These are phyloP conservation scores for Diarsia mendica DNA, from an alignment of 2,888 invertebrate genomes.

Conservation along the genomic window DNA sequence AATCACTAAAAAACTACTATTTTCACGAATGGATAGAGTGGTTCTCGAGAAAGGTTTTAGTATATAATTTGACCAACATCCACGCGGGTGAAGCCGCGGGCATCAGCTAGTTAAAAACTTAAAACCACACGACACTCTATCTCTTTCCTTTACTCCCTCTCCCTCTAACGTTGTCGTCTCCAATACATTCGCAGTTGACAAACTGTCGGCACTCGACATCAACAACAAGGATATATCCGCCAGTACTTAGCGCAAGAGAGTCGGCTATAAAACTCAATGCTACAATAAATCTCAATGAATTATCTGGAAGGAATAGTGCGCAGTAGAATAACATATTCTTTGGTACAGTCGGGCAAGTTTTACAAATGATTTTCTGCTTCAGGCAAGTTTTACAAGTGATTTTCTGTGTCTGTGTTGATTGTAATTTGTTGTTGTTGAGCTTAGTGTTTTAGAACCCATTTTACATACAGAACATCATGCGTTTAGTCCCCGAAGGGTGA, in stretches of 20 bases:
- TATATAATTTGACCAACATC: no score
- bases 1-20: no score
- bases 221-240: slow-evolving; percentile 46
- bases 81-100: no score
- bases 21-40: no score
- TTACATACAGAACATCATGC: no score
- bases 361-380: background rate
- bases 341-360: slow-evolving; percentile 2
- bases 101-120: background rate
- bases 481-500: no score
- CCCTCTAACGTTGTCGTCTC: background rate
- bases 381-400: background rate
- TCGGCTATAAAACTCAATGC: slow-evolving; percentile 59
- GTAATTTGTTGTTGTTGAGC: background rate
- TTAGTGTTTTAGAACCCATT: background rate
- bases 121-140: background rate
- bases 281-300: slow-evolving; percentile 59
- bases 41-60: no score
- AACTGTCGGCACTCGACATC: slow-evolving; percentile 26
- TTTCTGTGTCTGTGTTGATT: background rate
- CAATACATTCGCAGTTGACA: slow-evolving; percentile 33
- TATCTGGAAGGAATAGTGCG: slow-evolving; percentile 47
- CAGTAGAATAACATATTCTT: slow-evolving; percentile 48
- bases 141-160: background rate
- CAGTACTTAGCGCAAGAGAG: slow-evolving; percentile 45